Conservation (phyloP, 2,888 invertebrate genomes). For the Amblyjoppa fuscipennis region DNA sequence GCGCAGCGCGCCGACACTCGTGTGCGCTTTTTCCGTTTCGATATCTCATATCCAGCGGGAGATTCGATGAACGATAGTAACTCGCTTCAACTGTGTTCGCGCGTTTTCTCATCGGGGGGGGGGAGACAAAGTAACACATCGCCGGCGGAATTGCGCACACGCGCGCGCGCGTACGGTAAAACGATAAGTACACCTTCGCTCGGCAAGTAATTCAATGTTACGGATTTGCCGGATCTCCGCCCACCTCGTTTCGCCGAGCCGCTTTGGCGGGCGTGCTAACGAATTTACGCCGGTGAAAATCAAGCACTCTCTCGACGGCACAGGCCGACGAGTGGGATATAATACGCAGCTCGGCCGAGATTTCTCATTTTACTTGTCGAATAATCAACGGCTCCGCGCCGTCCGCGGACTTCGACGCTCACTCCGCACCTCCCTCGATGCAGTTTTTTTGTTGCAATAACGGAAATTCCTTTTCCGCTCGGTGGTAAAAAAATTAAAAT, state of each 20-base stretch:
- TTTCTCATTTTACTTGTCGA: constrained; percentile 9
- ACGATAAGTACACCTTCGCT: constrained; percentile 21
- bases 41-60: background rate
- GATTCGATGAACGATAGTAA: constrained; percentile 38
- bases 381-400: constrained; percentile 2
- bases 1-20: background rate
- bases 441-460: background rate
- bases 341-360: background rate
- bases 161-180: background rate
- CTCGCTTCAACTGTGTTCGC: background rate
- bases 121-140: background rate
- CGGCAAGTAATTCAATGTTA: constrained; percentile 28
- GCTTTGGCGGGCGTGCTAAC: background rate
- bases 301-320: background rate
- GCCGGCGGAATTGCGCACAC: background rate
- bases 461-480: background rate
- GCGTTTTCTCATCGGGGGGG: background rate
- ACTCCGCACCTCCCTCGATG: background rate
- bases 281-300: constrained; percentile 19
- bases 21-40: background rate
- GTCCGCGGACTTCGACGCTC: background rate
- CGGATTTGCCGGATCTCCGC: constrained; percentile 32
- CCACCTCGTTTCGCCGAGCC: background rate
- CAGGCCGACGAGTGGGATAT: background rate
- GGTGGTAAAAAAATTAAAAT: background rate